Conservation (phyloP, 2,888 invertebrate species). For the Tenthredo mesomela region DNA sequence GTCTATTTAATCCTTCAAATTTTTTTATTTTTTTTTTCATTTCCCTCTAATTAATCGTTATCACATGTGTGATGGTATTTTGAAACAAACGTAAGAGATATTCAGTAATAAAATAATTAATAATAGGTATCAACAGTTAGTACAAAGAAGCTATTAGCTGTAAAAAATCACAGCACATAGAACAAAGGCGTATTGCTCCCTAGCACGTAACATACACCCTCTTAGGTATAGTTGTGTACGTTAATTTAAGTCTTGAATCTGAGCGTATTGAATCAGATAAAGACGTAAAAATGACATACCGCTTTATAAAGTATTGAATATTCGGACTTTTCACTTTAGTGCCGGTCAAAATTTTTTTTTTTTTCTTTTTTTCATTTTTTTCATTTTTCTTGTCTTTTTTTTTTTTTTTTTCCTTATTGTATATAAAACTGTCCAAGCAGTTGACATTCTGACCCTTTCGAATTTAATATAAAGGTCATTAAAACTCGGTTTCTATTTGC, state of each 20-base stretch:
- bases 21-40: background rate
- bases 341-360: too few species aligned
- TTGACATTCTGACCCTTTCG: background rate
- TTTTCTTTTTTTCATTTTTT: background rate
- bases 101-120: slow-evolving; percentile 29
- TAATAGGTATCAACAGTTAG: slow-evolving; percentile 38
- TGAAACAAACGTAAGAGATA: slow-evolving; percentile 17
- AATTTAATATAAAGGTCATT: background rate
- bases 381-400: background rate
- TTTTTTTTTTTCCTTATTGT: background rate
- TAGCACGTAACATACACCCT: background rate
- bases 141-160: slow-evolving; percentile 28
- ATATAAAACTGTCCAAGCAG: slow-evolving; percentile 7
- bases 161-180: background rate
- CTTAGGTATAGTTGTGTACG: background rate
- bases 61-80: slow-evolving; percentile 28
- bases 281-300: slow-evolving; percentile 15
- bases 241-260: background rate
- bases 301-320: slow-evolving; percentile 4
- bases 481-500: background rate
- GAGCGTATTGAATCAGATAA: background rate
- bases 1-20: too few species aligned
- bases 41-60: background rate
- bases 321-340: slow-evolving; percentile 13
- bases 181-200: slow-evolving; percentile 4